Evolutionary conservation across 2,113 vertebrate genomes (phyloP), one percentile per base, ranked within the genome.

Genomic region (Actenoides hombroni): DNA sequence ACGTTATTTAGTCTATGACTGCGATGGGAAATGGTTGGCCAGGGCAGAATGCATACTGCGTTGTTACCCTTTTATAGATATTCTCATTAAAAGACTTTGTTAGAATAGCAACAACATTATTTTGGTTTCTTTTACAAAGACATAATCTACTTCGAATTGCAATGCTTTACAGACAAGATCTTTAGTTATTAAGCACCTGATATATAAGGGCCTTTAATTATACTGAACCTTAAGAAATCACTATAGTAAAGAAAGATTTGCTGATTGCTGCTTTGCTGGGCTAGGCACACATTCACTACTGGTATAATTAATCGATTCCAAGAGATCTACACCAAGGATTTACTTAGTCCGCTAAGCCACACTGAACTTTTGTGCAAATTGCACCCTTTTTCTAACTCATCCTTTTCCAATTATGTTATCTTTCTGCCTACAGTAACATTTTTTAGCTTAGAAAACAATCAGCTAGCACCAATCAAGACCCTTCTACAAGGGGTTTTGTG

Each of bases 281-380:
- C 71, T 90, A 92, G 76, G 92, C 90, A 96, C 88, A 96, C 93
- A 95, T 96, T 96, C 83, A 80, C 75, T 92, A 75, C 64, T 90
- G 65, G 73, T 93, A 51, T 71, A 96, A 95, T 93, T 88, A 91
- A 92, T 86, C 1, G 51, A 77, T 68, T 92, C 83, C 24, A 73
- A 46, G 37, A 93, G 81, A 92, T 88, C 83, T 89, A 88, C 59
- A 70, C 64, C 48, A 65, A 60, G 46, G 42, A 78, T 94, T 91
- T 94, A 94, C 54, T 51, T 69, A 79, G 71, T 84, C 37, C 2
- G 1, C 65, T 79, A 82, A 94, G 48, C 65, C 84, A 67, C 53
- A 79, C 24, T 15, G 28, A 86, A 94, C 79, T 92, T 85, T 15
- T 33, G 29, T 13, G 37, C 39, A 88, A 83, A 80, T 63, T 77